These are phyloP conservation scores for Acrocera orbiculus DNA, from an alignment of 2,888 invertebrate species.

Conservation along the genomic window DNA sequence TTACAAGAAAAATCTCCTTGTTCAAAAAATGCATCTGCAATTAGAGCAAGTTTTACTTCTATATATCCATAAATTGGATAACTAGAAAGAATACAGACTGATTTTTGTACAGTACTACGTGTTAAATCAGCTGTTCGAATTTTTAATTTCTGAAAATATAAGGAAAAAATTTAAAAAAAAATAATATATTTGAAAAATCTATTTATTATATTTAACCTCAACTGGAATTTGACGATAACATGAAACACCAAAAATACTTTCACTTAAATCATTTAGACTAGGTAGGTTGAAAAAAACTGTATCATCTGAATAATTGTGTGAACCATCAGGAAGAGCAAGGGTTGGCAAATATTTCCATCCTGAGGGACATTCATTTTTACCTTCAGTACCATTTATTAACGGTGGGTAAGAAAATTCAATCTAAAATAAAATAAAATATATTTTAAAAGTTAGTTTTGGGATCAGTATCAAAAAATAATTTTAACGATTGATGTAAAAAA, in stretches of 20 bases:
- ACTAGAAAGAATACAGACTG: constrained; percentile 84
- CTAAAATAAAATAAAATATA: constrained; percentile 29
- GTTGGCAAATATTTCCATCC: constrained; percentile 96
- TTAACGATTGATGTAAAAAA: too few species aligned
- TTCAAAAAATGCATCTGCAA: constrained; percentile 93
- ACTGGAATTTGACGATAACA: constrained; percentile 96
- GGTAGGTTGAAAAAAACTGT: constrained; percentile 94
- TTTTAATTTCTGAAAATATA: constrained; percentile 56
- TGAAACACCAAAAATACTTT: constrained; percentile 88
- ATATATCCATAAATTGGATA: constrained; percentile 87
- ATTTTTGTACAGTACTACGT: constrained; percentile 92
- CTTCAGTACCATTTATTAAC: constrained; percentile 47
- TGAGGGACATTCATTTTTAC: constrained; percentile 59
- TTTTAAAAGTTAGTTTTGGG: too few species aligned
- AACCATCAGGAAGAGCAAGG: constrained; percentile 90
- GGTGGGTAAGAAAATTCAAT: constrained; percentile 89
- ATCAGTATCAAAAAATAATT: too few species aligned
- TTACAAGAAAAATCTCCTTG: constrained; percentile 86
- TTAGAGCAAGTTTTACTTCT: constrained; percentile 86
- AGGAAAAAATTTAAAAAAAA: background rate
- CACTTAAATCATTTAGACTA: constrained; percentile 61
- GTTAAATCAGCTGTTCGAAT: constrained; percentile 91
- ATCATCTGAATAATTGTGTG: constrained; percentile 90
- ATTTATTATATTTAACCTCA: constrained; percentile 41
- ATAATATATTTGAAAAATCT: background rate